phyloP scores from a whole-genome alignment of 2,888 invertebrate genomes.

The Aspidiotus rigidus region DNA sequence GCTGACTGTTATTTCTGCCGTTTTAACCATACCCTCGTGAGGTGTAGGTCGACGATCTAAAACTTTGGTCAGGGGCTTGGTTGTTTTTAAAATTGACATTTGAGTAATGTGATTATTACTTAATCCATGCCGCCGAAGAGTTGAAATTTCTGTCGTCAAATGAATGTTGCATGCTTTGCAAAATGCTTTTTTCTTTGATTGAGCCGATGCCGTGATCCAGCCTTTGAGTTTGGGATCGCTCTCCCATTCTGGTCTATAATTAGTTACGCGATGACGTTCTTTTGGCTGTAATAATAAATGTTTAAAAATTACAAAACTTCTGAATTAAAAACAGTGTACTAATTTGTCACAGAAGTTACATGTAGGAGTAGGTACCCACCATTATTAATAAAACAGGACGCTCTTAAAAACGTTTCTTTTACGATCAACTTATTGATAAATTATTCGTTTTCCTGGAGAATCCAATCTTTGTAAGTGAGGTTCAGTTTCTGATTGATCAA shows the following conservation, averaged over 20 bases:
- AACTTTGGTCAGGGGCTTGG: not conserved
- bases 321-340: too few relatives aligned
- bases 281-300: not conserved
- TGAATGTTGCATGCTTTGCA: not conserved
- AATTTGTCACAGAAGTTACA: too few relatives aligned
- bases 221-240: not conserved
- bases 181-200: not conserved
- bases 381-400: too few relatives aligned
- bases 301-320: not conserved
- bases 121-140: not conserved
- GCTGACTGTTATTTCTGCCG: constrained; percentile 7
- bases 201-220: not conserved
- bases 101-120: not conserved
- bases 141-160: not conserved
- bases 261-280: not conserved
- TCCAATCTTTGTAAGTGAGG: too few relatives aligned
- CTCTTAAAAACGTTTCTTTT: too few relatives aligned
- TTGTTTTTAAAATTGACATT: not conserved
- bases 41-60: constrained; percentile 2
- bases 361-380: too few relatives aligned
- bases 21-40: not conserved
- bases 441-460: too few relatives aligned
- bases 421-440: too few relatives aligned
- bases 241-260: not conserved
- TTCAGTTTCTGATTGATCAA: too few relatives aligned